Evolutionary conservation across 2,113 vertebrate species (phyloP), one percentile per base, ranked within the genome.

Genomic region (Sciurus niger): DNA sequence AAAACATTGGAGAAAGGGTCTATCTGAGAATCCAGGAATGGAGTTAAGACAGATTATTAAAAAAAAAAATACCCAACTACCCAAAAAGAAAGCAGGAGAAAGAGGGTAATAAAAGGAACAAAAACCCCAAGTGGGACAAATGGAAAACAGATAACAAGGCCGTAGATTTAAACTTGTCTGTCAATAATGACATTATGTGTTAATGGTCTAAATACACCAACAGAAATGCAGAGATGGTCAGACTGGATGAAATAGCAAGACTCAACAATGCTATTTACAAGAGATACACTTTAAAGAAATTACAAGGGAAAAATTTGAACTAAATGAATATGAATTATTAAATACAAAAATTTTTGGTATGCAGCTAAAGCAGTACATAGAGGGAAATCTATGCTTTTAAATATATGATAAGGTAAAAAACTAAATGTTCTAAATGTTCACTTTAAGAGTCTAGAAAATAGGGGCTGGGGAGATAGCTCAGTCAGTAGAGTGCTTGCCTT

Each of bases 211-310:
- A 63, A 46, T 14, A 46, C 16, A 20, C 16, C 13, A 55, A 14
- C 74, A 32, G 30, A 84, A 83, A 70, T 10, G 6, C 24, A 77
- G 32, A 65, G 43, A 18, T 30, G 37, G 4, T 43, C 28, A 65
- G 32, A 28, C 34, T 32, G 14, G 14, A 74, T 46, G 17, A 70
- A 40, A 34, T 43, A 80, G 16, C 25, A 73, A 37, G 2, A 63
- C 24, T 14, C 20, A 16, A 30, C 13, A 34, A 4, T 1, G 2
- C 14, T 34, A 2, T 8, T 16, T 84, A 32, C 2, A 4, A 79
- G 9, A 65, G 72, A 92, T 13, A 2, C 13, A 13, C 10, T 55
- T 79, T 16, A n/a, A 67, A 14, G 30, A 30, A 24, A 24, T 20
- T 18, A n/a, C 22, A 6, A 6, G 10, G 84, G 17, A 48, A 72